Evolutionary conservation across 2,113 vertebrate genomes (phyloP).

Genomic region (Lota lota): DNA sequence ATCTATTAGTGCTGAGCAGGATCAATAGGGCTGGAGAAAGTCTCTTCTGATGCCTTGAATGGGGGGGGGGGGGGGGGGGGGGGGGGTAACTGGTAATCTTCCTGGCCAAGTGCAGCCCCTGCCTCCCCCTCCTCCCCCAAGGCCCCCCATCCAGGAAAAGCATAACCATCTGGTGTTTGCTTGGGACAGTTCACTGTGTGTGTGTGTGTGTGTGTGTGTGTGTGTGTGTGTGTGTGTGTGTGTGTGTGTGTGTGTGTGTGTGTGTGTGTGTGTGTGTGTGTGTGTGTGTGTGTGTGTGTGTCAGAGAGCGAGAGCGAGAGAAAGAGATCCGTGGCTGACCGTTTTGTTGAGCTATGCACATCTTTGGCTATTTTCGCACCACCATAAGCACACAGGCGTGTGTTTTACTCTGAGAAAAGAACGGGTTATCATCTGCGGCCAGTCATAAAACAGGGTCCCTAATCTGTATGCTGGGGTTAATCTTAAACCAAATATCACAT

Average conservation of each 20-base stretch:
- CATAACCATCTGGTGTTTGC: slow-evolving; percentile 79
- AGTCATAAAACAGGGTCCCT: slow-evolving; percentile 10
- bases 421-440: slow-evolving; percentile 12
- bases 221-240: slow-evolving; percentile 19
- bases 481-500: slow-evolving; percentile 62
- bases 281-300: slow-evolving; percentile 12
- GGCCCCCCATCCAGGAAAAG: slow-evolving; percentile 66
- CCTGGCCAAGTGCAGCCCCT: slow-evolving; percentile 50
- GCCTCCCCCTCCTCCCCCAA: slow-evolving; percentile 55
- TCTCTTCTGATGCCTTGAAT: slow-evolving; percentile 29
- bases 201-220: slow-evolving; percentile 32
- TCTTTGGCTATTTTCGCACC: no score
- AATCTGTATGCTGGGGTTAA: slow-evolving; percentile 45
- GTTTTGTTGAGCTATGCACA: no score
- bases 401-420: slow-evolving; percentile 30
- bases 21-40: slow-evolving; percentile 32
- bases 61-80: slow-evolving; percentile 1
- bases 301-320: background rate
- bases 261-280: slow-evolving; percentile 16
- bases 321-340: no score
- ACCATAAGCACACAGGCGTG: background rate
- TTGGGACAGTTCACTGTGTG: slow-evolving; percentile 64
- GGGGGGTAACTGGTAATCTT: slow-evolving; percentile 54
- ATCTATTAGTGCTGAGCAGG: background rate
- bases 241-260: slow-evolving; percentile 26